phyloP scores from a whole-genome alignment of 2,113 vertebrate species.

The Vimba vimba region DNA sequence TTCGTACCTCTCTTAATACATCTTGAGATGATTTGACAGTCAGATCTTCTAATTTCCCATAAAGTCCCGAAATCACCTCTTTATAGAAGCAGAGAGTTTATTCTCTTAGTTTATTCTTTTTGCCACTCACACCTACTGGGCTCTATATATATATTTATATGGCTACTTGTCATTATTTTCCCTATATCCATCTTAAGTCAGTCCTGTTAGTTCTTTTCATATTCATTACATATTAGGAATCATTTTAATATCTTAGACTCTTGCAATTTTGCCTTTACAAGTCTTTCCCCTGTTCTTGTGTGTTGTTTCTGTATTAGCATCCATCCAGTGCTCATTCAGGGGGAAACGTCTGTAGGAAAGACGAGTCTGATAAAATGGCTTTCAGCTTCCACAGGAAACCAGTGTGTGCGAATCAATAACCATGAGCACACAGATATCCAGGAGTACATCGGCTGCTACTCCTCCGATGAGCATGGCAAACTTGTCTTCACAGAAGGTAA shows the following conservation, averaged over 20 bases:
- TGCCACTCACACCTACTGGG: no score
- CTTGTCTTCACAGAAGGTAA: slow-evolving; percentile 92
- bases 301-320: slow-evolving; percentile 72
- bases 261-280: no score
- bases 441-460: slow-evolving; percentile 97
- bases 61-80: no score
- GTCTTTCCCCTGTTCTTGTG: neutral
- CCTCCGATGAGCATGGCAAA: slow-evolving; percentile 87
- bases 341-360: slow-evolving; percentile 97
- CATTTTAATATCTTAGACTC: neutral
- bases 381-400: slow-evolving; percentile 90
- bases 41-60: no score
- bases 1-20: no score
- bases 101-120: no score
- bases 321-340: slow-evolving; percentile 93
- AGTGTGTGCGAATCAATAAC: slow-evolving; percentile 96
- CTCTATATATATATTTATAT: no score
- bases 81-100: no score
- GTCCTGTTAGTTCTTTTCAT: neutral
- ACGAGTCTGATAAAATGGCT: slow-evolving; percentile 95
- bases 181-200: no score
- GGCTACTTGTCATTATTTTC: no score
- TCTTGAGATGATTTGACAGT: no score
- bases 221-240: neutral
- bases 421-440: slow-evolving; percentile 98